Evolutionary conservation across 2,888 invertebrate species (phyloP).

Genomic region (Argyra leucocephala): DNA sequence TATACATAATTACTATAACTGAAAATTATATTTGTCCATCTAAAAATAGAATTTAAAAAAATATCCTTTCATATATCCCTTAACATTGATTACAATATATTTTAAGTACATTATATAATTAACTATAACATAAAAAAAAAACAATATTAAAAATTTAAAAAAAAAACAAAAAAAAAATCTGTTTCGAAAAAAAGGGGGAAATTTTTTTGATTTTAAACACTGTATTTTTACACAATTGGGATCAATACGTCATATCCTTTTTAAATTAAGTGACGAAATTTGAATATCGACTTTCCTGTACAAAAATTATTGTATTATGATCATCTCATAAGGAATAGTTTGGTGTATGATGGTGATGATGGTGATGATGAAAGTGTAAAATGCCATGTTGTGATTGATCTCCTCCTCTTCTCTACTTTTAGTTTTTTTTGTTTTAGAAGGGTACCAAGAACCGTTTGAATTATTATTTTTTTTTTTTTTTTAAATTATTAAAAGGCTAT

Average conservation of each 20-base stretch:
- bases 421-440: no score
- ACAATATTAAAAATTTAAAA: not conserved
- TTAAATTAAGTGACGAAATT: not conserved
- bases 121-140: not conserved
- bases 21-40: not conserved
- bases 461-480: not conserved
- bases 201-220: not conserved
- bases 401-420: not conserved
- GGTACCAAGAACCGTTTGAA: not conserved
- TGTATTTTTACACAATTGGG: not conserved
- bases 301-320: not conserved
- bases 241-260: not conserved
- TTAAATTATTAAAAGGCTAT: not conserved
- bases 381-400: constrained; percentile 8
- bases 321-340: not conserved
- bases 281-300: not conserved
- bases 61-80: not conserved
- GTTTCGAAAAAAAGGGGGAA: not conserved
- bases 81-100: not conserved
- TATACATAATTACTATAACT: no score
- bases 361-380: not conserved
- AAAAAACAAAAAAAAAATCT: no score
- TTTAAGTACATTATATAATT: not conserved
- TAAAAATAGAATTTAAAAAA: not conserved
- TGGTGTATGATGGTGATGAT: not conserved